phyloP scores from a whole-genome alignment of 2,888 invertebrate species.

The Scaptomyza caliginosa region DNA sequence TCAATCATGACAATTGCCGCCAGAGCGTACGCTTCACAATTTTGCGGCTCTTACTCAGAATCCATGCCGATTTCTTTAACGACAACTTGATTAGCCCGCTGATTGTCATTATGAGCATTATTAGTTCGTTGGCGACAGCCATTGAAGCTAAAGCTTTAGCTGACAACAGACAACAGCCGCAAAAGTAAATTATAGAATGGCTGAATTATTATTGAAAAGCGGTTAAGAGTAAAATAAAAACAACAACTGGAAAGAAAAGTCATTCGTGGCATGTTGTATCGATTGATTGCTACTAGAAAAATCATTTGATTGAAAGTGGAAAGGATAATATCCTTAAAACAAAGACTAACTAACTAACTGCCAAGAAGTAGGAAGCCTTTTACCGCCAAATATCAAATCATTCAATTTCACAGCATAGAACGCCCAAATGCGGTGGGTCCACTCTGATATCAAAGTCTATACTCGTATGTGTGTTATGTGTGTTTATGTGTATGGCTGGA shows the following conservation, averaged over 20 bases:
- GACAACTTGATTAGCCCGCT: conserved; percentile 72
- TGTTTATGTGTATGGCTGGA: conserved; percentile 29
- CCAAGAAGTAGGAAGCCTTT: conserved; percentile 16
- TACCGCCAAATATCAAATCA: conserved; percentile 64
- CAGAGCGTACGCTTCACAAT: conserved; percentile 39
- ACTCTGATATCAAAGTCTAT: conserved; percentile 5
- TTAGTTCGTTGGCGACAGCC: conserved; percentile 46
- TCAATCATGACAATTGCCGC: conserved; percentile 60
- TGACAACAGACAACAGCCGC: conserved; percentile 55
- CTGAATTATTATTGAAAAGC: conserved; percentile 57
- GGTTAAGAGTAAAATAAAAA: conserved; percentile 16
- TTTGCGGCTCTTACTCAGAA: conserved; percentile 67
- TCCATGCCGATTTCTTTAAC: conserved; percentile 75
- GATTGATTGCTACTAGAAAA: neutral
- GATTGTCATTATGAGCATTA: conserved; percentile 61
- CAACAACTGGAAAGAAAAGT: neutral
- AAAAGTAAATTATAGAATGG: conserved; percentile 69
- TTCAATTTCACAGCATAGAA: conserved; percentile 68
- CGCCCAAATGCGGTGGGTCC: conserved; percentile 72
- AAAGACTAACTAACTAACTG: neutral
- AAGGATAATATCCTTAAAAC: no score
- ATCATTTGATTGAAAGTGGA: neutral
- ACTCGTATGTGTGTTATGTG: neutral
- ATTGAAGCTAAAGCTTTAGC: conserved; percentile 42
- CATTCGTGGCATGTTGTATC: neutral